Base-by-base conservation (phyloP, 2,888 invertebrate genomes). In the Polydrusus cervinus region DNA sequence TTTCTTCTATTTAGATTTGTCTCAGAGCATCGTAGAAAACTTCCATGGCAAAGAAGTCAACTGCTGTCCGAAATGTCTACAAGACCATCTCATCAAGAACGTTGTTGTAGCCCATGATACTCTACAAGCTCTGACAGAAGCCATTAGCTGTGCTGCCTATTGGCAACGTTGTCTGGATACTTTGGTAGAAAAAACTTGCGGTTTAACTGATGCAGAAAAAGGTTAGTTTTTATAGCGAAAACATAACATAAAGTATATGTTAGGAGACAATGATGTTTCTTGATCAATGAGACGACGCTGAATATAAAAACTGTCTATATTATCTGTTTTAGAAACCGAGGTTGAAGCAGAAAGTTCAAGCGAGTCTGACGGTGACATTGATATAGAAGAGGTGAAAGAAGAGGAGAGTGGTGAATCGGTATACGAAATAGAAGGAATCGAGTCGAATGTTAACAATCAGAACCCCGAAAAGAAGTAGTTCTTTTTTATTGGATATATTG, bases 1-100 rank as follows among this genome's bases (percentile, higher is more conserved):
- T 10, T 43, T 43, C 61, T 34, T 25, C 43, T 49, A 30, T 57
- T 68, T 25, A 77, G 83, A 85, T 57, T 76, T 86, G n/a, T 84
- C 85, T 0, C 80, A 81, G 9, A 83, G 81, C 45, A 85, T 86
- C 34, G 80, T 85, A 5, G 81, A 82, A 0, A 83, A 84, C 66
- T 85, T 85, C 80, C 82, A 82, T 47, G 82, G 80, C 1, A 86
- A 85, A 68, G 77, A 78, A 30, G 83, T 86, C 3, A 82, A 81
- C 49, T 86, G 86, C 71, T 86, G 86, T 80, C 83, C 84, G 1
- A 85, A 85, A 76, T 86, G 86, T 79, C 76, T 85, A 34, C 81
- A 85, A 78, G 84, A 86, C 74, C 84, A 84, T 67, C 78, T 85
- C n/a, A 85, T 85, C 53, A 82, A 82, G 30, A 80, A 85, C 67